These are phyloP conservation scores for Micromys minutus DNA, from an alignment of 2,113 vertebrate species.

Conservation along the genomic window DNA sequence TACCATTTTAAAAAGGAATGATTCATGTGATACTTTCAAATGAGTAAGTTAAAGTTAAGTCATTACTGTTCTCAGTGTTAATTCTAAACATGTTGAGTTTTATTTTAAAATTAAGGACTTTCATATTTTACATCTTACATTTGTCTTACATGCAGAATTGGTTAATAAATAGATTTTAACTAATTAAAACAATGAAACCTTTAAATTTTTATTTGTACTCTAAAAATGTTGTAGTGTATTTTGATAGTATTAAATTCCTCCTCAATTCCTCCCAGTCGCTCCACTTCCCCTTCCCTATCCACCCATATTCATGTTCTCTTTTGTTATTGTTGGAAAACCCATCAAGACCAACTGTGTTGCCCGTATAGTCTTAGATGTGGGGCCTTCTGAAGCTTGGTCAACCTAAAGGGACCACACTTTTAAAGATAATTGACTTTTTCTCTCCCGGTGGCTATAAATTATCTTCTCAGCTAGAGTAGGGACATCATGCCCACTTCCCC, in stretches of 20 bases:
- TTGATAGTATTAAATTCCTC: background rate
- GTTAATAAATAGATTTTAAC: background rate
- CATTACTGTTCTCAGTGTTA: background rate
- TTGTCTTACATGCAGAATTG: background rate
- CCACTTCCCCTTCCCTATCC: background rate
- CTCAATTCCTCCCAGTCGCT: too few relatives aligned
- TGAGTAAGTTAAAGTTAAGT: background rate
- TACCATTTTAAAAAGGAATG: background rate
- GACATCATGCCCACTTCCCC: background rate
- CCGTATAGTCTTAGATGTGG: background rate
- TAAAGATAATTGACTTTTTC: background rate
- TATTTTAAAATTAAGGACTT: background rate
- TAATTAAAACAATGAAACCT: constrained; percentile 1
- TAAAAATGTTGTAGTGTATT: background rate
- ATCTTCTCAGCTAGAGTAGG: background rate
- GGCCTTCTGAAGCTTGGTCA: background rate
- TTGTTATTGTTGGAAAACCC: background rate
- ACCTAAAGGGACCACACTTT: background rate
- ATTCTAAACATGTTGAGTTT: background rate
- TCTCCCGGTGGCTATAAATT: background rate
- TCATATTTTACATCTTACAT: rapidly evolving
- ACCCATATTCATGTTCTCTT: background rate
- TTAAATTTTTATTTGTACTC: background rate
- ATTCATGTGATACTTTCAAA: background rate
- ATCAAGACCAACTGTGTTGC: background rate